Base-by-base conservation (phyloP, 2,113 vertebrate species). In the Loxodonta africana region DNA sequence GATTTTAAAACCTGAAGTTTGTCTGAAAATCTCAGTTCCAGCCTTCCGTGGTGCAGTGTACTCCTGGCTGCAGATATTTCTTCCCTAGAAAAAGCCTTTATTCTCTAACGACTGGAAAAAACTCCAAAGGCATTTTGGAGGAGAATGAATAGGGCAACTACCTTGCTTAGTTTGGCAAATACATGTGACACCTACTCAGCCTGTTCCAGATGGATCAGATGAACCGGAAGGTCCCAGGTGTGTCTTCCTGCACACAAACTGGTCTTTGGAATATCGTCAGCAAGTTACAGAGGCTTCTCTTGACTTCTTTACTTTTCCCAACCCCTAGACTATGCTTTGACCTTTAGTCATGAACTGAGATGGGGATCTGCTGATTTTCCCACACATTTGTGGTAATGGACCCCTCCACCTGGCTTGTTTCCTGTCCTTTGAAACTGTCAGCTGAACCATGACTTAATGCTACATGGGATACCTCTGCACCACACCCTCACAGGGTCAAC, bases 81-180 rank as follows among this genome's bases (percentile, higher is more conserved):
- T 89, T 3, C 37, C 8, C 6, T 86, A 94, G 12, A 51, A 37
- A 30, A 8, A 81, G 8, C 6, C 46, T 89, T 33, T 83, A 63
- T n/a, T 74, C 28, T 91, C 2, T 74, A 95, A 91, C 10, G 88
- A 44, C 0, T 95, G 14, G 48, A 74, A 86, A 93, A 93, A 86
- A 73, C 2, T 41, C 82, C 44, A 86, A n/a, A 92, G 44, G 33
- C 2, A 67, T 77, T 91, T 28, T 46, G 99, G 99, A 99, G 97
- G 99, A 99, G 96, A 99, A 99, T 1, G 99, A 99, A 96, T 99
- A 99, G 0, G 99, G 99, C 26, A 99, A 99, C 87, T 99, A 99
- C 96, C 99, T 97, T 0, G 98, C 98, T 57, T 99, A 99, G 69
- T 73, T 73, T 3, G 99, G 99, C 96, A 98, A 98, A 93, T 99